Percentiles rank a stretch among this genome's conserved stretches.
Evolutionary conservation across 2,888 invertebrate genomes (phyloP).

Genomic region (Caenorhabditis imperialis): DNA sequence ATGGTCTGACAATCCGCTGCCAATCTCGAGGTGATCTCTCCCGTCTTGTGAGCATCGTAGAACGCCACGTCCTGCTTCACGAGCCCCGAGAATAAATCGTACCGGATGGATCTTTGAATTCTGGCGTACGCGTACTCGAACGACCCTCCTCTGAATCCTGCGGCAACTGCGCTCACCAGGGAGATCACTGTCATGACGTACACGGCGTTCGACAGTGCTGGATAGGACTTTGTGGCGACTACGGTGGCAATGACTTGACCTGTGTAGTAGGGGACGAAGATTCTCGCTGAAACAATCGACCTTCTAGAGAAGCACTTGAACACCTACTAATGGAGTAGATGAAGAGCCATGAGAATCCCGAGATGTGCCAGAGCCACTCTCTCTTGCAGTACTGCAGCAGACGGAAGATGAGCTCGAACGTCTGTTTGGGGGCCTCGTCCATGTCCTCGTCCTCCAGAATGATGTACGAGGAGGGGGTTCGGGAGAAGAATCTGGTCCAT

Average conservation of each 20-base stretch:
- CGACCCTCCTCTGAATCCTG: slow-evolving; percentile 78
- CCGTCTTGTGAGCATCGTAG: slow-evolving; percentile 79
- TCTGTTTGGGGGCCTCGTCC: slow-evolving; percentile 61
- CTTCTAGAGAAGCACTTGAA: too few relatives aligned
- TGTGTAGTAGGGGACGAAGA: slow-evolving; percentile 79
- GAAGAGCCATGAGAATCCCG: slow-evolving; percentile 77
- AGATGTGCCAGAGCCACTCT: slow-evolving; percentile 77
- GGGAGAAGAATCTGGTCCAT: slow-evolving; percentile 63
- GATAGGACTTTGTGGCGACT: slow-evolving; percentile 77
- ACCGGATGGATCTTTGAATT: slow-evolving; percentile 78
- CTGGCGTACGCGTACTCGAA: slow-evolving; percentile 78
- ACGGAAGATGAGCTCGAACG: slow-evolving; percentile 72
- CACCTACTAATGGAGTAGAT: slow-evolving; percentile 75
- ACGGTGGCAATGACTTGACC: slow-evolving; percentile 79
- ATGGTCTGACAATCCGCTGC: slow-evolving; percentile 80
- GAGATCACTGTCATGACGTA: slow-evolving; percentile 76
- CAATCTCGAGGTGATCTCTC: slow-evolving; percentile 79
- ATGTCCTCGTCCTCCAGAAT: slow-evolving; percentile 59
- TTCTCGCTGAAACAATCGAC: slow-evolving; percentile 74
- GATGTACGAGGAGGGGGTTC: slow-evolving; percentile 61
- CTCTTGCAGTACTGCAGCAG: slow-evolving; percentile 75
- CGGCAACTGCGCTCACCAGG: slow-evolving; percentile 77
- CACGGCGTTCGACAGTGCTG: slow-evolving; percentile 75
- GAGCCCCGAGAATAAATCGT: slow-evolving; percentile 77
- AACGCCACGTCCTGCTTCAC: slow-evolving; percentile 79